These are phyloP conservation scores for Hoplodrina ambigua DNA, from an alignment of 2,888 invertebrate species.

Conservation along the genomic window DNA sequence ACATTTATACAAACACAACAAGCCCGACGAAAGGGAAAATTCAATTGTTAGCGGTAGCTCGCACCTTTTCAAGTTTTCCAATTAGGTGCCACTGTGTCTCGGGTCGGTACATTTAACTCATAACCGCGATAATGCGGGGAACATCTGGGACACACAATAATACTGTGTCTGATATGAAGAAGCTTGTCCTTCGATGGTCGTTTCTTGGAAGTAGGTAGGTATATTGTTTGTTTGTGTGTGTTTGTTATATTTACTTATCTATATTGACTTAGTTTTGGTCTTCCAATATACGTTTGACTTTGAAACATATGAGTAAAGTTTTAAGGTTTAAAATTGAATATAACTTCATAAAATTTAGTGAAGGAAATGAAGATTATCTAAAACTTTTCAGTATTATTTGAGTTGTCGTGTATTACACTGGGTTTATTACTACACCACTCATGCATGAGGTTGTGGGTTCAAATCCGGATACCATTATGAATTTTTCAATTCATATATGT, in stretches of 20 bases:
- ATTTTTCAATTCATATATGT: too few relatives aligned
- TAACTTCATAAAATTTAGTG: not conserved
- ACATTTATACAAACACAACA: conserved; percentile 55
- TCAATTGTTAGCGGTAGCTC: conserved; percentile 76
- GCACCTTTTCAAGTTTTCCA: conserved; percentile 85
- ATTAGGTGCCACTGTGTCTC: conserved; percentile 79
- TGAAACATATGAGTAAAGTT: conserved; percentile 39
- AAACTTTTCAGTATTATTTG: not conserved
- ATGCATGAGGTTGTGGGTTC: too few relatives aligned
- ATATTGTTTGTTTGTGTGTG: not conserved
- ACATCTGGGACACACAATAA: conserved; percentile 76
- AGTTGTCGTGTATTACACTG: too few relatives aligned
- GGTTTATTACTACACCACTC: too few relatives aligned
- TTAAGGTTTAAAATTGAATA: conserved; percentile 13
- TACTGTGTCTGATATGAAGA: conserved; percentile 68
- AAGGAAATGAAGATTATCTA: not conserved
- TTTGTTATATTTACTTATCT: conserved; percentile 50
- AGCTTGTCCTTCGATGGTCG: conserved; percentile 51
- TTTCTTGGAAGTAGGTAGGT: conserved; percentile 36
- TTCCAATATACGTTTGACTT: conserved; percentile 4
- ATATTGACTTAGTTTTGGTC: conserved; percentile 39
- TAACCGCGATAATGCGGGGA: conserved; percentile 74
- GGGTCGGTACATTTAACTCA: conserved; percentile 78
- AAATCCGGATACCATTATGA: too few relatives aligned
- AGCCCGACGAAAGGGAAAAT: conserved; percentile 64